Base-by-base conservation (phyloP, 2,113 vertebrate species). In the Thalassoma bifasciatum region DNA sequence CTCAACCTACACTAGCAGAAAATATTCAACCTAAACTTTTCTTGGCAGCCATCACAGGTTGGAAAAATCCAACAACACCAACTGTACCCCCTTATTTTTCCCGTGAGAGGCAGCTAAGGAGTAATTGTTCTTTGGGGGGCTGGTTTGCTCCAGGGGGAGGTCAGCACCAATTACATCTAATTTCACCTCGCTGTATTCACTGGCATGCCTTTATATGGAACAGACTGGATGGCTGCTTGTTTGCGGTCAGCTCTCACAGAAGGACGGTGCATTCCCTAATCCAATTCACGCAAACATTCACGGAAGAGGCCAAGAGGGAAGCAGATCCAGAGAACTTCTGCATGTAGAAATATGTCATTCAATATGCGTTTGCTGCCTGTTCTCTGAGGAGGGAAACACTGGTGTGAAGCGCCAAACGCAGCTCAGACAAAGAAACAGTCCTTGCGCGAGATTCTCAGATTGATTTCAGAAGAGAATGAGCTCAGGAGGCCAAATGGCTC, bases 111-210 rank as follows among this genome's bases (percentile, higher is more conserved):
- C 37, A 47, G 62, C 54, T 61, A 40, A 74, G 22, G 52, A 34
- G 50, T 72, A 73, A 79, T 76, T 80, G 72, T 71, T 64, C 65
- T 63, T 44, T 38, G n/a, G 65, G 19, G 66, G 58, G 44, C 51
- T 10, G 54, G 47, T 51, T 62, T 52, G 64, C 53, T 72, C 66
- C 34, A 30, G 19, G 67, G 59, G 59, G 23, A 54, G 57, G 59
- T 81, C 64, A 67, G 70, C 26, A 85, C 79, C 38, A 54, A 78
- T 90, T 85, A 82, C 68, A 62, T 75, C 67, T 86, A 42, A 83
- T 88, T 89, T 82, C 30, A 74, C 72, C 51, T 59, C 13, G 24
- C 67, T 46, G 67, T 67, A 84, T 85, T 90, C 72, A 59, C 77
- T 67, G 62, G 63, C 77, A 79, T 84, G 78, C 72, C 76, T 86